Percentiles rank a stretch among this genome's conserved stretches.
Conservation (phyloP, 2,888 invertebrate genomes). For the Philereme vetulata region DNA sequence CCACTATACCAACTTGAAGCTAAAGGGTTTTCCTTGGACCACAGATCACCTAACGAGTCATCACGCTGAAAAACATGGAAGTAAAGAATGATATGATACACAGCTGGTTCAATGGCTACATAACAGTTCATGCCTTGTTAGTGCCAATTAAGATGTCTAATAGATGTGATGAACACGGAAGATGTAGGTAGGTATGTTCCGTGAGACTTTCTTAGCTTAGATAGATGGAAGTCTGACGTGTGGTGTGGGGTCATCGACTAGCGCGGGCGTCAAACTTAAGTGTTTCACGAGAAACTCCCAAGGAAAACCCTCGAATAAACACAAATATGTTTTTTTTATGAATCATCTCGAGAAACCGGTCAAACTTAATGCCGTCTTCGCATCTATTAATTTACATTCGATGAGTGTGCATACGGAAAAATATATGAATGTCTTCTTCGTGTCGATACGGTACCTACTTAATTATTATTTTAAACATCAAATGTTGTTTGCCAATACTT, state of each 20-base stretch:
- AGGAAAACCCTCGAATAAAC: constrained; percentile 48
- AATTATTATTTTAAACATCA: no score
- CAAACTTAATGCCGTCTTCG: constrained; percentile 20
- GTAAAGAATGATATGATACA: constrained; percentile 6
- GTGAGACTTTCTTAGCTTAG: constrained; percentile 24
- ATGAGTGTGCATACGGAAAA: constrained; percentile 33
- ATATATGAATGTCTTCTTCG: no score
- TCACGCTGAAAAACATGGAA: no score
- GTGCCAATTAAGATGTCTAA: constrained; percentile 52
- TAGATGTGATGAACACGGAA: constrained; percentile 44
- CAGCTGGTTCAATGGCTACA: constrained; percentile 47
- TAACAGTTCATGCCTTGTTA: constrained; percentile 47
- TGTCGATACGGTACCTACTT: no score
- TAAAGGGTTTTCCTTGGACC: no score
- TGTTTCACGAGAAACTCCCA: constrained; percentile 47
- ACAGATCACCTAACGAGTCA: no score
- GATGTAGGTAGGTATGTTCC: constrained; percentile 38
- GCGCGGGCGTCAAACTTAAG: constrained; percentile 44
- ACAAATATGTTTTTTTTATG: constrained; percentile 40
- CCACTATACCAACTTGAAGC: no score
- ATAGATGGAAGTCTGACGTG: constrained; percentile 39
- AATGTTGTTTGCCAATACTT: no score
- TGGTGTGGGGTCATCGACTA: constrained; percentile 60
- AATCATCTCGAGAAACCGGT: constrained; percentile 45
- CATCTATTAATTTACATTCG: constrained; percentile 22